Base-by-base conservation (phyloP, 1,140 invertebrate species). In the Procambarus clarkii region DNA sequence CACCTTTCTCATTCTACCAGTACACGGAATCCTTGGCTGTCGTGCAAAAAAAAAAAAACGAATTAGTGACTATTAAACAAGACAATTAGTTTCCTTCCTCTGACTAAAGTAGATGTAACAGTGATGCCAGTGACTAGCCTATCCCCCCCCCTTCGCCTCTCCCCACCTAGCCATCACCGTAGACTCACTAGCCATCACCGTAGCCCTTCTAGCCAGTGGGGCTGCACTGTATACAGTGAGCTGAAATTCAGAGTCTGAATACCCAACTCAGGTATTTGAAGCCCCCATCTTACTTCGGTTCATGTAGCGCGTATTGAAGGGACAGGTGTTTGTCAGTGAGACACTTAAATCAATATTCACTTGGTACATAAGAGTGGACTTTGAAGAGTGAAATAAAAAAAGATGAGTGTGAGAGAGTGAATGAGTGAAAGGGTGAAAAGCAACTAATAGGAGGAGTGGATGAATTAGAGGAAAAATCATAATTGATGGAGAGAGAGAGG, bases 1-100 rank as follows among this genome's bases (percentile, higher is more conserved):
- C 64, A 69, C 64, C 64, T 44, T 15, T 48, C 50, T 34, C 78
- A 79, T 7, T 58, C 7, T 13, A 8, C 7, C 54, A 58, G 8
- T 58, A 58, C 45, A 8, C 48, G n/a, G 18, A 79, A 79, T 45
- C 58, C 79, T 54, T 7, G 46, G 79, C 48, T 54, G 79, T 18
- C 48, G 24, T n/a, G 79, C 58, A 48, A 18, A 48, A 18, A 58
- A 81, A 81, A 81, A 34, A 81, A 81, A 58, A 48, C 48, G 58
- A 81, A 81, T 81, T 81, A 81, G 50, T 3, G 79, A 81, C 54
- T 81, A 81, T 81, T 81, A 81, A 81, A 50, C 79, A 15, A 21
- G n/a, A n/a, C 58, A 48, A 81, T 81, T 48, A 81, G 54, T 81
- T 81, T 81, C 54, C 79, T 54, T 81, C 48, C 79, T 24, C 79